Base-by-base conservation (phyloP, 2,888 invertebrate species). In the Tiliacea citrago region DNA sequence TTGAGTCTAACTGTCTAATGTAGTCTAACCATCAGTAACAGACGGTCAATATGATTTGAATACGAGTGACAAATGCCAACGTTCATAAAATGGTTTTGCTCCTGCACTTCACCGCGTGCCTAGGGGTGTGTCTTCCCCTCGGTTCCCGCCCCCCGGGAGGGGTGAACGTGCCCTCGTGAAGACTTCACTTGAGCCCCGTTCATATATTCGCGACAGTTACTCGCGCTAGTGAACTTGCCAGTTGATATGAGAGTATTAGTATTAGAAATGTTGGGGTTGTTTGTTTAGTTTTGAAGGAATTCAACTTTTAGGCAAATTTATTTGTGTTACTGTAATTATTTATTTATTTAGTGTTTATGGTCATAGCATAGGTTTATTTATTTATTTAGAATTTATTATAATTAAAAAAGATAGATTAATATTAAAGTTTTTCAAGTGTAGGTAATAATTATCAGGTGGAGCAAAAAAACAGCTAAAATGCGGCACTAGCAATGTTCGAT, bases 81-180 rank as follows among this genome's bases (percentile, higher is more conserved):
- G 35, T 39, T 67, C n/a, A 73, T 63, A 68, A 75, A 68, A 82
- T 77, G 61, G 49, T 77, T 69, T 76, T 81, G 90, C 92, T 92
- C 78, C 89, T 75, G 73, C 76, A 93, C 93, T 77, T 75, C 82
- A 93, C 92, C 82, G 90, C 89, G 92, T 91, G 92, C 84, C 91
- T 82, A 92, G 94, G 96, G 95, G 96, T 95, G 96, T 95, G 95
- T 94, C 94, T 92, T 93, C 91, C 92, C 93, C 91, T 88, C 92
- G 86, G 90, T 90, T 88, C 88, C 93, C 94, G 92, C 92, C 92
- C 90, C 86, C 83, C 81, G 78, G 91, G 91, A 92, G 93, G 92
- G 91, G 90, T 90, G 89, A 89, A 85, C 83, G 88, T 82, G 85
- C 88, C 87, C 94, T 93, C 91, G 90, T 90, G 86, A 86, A 89